These are phyloP conservation scores for Acanthoscelides obtectus DNA, from an alignment of 2,888 invertebrate genomes.

Conservation along the genomic window DNA sequence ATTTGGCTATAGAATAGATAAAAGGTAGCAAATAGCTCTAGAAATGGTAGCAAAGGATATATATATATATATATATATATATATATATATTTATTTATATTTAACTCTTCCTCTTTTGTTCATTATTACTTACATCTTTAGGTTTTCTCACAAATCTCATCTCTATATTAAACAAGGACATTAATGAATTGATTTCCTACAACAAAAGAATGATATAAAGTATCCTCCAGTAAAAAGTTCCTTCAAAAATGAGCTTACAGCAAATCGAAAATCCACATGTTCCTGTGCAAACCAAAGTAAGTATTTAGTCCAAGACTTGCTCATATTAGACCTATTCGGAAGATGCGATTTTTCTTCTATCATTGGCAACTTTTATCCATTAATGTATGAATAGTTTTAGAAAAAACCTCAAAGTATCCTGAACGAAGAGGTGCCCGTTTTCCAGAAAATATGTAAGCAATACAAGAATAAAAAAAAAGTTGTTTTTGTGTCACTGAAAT, in stretches of 20 bases:
- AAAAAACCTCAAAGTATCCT: too few relatives aligned
- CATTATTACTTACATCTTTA: constrained; percentile 22
- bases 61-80: too few relatives aligned
- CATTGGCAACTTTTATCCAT: too few relatives aligned
- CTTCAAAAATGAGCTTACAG: constrained; percentile 51
- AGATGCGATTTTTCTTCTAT: too few relatives aligned
- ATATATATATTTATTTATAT: constrained; percentile 12
- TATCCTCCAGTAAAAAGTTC: constrained; percentile 6
- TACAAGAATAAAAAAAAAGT: too few relatives aligned
- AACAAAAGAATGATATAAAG: constrained; percentile 34
- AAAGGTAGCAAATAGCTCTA: too few relatives aligned
- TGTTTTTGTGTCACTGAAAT: too few relatives aligned
- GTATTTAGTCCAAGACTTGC: constrained; percentile 58
- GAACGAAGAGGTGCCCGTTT: too few relatives aligned
- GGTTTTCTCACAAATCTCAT: constrained; percentile 57
- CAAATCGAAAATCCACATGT: constrained; percentile 75
- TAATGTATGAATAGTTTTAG: too few relatives aligned
- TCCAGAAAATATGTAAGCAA: too few relatives aligned
- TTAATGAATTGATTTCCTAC: constrained; percentile 77
- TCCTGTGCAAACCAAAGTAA: constrained; percentile 89
- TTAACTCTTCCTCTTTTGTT: constrained; percentile 48
- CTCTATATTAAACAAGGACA: constrained; percentile 57
- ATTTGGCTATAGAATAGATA: too few relatives aligned
- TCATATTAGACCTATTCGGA: constrained; percentile 12
- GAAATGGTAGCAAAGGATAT: too few relatives aligned